phyloP scores from a whole-genome alignment of 2,113 vertebrate species.

The Fukomys damarensis region DNA sequence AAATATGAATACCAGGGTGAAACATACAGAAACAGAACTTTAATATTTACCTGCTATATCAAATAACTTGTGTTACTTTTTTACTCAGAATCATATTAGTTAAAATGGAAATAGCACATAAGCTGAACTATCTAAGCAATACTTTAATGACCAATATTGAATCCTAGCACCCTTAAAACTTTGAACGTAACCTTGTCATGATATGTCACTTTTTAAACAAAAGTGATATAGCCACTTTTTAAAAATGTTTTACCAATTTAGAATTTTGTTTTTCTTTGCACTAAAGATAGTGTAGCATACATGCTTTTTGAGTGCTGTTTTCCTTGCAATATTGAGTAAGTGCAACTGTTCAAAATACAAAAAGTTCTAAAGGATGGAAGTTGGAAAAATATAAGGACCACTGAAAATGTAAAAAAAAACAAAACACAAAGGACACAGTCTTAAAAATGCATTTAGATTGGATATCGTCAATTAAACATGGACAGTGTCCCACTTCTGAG shows the following conservation, averaged over 20 bases:
- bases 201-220: background rate
- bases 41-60: background rate
- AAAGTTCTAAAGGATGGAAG: background rate
- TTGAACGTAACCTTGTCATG: background rate
- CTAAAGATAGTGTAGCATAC: background rate
- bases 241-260: background rate
- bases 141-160: background rate
- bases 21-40: background rate
- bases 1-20: background rate
- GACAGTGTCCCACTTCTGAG: background rate
- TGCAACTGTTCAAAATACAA: background rate
- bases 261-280: background rate
- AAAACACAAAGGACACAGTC: background rate
- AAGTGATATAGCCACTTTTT: background rate
- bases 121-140: background rate
- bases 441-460: background rate
- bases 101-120: background rate
- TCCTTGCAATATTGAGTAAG: background rate
- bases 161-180: background rate
- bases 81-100: background rate
- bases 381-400: background rate
- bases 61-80: background rate
- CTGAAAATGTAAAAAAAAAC: background rate
- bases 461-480: background rate
- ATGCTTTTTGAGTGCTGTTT: background rate